Evolutionary conservation across 1,140 invertebrate genomes (phyloP).

Genomic region (Conopomorpha cramerella): DNA sequence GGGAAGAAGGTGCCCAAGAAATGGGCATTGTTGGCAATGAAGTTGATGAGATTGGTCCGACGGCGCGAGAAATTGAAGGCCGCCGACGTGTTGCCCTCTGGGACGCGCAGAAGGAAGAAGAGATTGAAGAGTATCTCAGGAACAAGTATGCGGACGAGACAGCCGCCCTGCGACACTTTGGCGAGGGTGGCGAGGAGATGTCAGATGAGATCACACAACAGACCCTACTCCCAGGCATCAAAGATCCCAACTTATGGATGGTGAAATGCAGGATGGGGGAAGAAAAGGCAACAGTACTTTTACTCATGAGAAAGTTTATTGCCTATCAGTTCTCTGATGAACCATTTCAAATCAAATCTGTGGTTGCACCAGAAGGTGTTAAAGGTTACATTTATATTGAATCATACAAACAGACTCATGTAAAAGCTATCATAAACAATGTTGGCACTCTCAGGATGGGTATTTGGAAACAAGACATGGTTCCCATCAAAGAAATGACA

Average conservation of each 20-base stretch:
- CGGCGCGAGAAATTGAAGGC: conserved; percentile 93
- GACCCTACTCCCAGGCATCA: conserved; percentile 92
- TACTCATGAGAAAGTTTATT: conserved; percentile 95
- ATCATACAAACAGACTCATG: conserved; percentile 96
- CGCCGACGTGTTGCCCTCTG: conserved; percentile 85
- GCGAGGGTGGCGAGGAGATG: conserved; percentile 93
- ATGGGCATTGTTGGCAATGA: conserved; percentile 86
- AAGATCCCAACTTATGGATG: conserved; percentile 99
- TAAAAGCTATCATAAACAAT: conserved; percentile 93
- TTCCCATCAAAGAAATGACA: conserved; percentile 99
- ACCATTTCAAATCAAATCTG: conserved; percentile 95
- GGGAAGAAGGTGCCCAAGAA: conserved; percentile 92
- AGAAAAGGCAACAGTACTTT: conserved; percentile 88
- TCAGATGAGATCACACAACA: conserved; percentile 98
- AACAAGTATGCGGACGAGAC: conserved; percentile 94
- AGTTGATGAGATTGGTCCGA: conserved; percentile 86
- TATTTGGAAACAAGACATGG: conserved; percentile 94
- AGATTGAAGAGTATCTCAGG: conserved; percentile 94
- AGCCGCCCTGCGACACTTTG: conserved; percentile 80
- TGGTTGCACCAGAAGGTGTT: conserved; percentile 93
- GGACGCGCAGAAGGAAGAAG: conserved; percentile 95
- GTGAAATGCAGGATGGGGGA: conserved; percentile 96
- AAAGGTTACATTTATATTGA: conserved; percentile 99
- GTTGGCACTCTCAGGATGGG: conserved; percentile 90
- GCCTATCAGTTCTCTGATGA: conserved; percentile 85